phyloP scores from a whole-genome alignment of 2,797 vertebrate genomes.

The Serranus cabrilla region DNA sequence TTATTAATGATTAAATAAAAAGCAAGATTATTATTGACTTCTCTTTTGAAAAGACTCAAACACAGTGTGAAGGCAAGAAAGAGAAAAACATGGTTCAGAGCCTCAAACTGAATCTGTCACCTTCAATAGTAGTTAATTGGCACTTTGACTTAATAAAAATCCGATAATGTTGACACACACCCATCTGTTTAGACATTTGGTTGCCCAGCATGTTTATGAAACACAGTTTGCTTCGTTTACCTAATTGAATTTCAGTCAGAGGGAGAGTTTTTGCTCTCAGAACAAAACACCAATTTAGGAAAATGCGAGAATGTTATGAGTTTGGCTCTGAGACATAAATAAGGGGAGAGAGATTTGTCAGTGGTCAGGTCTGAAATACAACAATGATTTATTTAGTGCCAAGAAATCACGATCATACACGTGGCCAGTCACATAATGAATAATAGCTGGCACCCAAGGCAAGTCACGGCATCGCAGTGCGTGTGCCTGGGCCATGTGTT shows the following conservation, averaged over 20 bases:
- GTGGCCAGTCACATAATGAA: slow-evolving; percentile 35
- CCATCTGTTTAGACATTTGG: slow-evolving; percentile 33
- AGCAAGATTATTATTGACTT: background rate
- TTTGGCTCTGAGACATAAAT: slow-evolving; percentile 51
- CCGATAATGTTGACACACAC: slow-evolving; percentile 7
- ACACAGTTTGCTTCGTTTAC: slow-evolving; percentile 39
- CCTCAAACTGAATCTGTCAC: slow-evolving; percentile 30
- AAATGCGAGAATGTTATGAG: slow-evolving; percentile 35
- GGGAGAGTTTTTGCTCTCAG: slow-evolving; percentile 31
- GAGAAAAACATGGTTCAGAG: background rate
- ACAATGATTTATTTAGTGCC: slow-evolving; percentile 52
- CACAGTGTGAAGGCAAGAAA: background rate
- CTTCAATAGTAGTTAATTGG: slow-evolving; percentile 3
- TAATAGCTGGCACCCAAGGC: slow-evolving; percentile 37
- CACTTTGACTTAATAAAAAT: slow-evolving; percentile 40
- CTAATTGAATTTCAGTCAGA: slow-evolving; percentile 51
- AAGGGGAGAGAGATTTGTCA: slow-evolving; percentile 25
- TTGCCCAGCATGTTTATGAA: slow-evolving; percentile 36
- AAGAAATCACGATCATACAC: slow-evolving; percentile 18
- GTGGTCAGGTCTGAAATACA: slow-evolving; percentile 34
- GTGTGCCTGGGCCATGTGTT: slow-evolving; percentile 23
- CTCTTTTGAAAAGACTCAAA: background rate
- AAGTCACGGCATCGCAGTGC: slow-evolving; percentile 15
- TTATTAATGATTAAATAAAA: background rate
- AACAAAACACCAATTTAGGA: slow-evolving; percentile 47